Conservation (phyloP, 2,888 invertebrate genomes). For the Pandemis cinnamomeana region DNA sequence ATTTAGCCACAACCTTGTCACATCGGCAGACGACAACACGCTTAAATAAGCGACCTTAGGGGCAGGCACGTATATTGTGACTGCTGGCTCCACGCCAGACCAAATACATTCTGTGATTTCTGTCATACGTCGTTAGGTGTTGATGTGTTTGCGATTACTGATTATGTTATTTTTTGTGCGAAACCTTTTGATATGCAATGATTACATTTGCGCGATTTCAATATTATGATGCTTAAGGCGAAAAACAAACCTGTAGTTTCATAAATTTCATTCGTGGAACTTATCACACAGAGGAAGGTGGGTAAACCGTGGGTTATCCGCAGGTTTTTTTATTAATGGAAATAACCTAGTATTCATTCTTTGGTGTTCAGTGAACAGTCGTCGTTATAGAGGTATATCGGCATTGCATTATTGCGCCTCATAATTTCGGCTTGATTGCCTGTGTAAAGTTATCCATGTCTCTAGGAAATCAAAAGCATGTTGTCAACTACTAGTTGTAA, state of each 20-base stretch:
- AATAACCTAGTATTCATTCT: no score
- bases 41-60: conserved; percentile 33
- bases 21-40: conserved; percentile 2
- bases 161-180: background rate
- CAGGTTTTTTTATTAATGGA: no score
- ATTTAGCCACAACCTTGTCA: conserved; percentile 19
- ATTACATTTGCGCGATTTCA: background rate
- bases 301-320: no score
- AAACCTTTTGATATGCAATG: background rate
- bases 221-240: no score
- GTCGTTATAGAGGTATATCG: no score
- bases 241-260: no score
- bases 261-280: no score
- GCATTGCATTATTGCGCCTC: no score
- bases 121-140: conserved; percentile 22
- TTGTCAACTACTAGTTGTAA: background rate
- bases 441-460: no score
- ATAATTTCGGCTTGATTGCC: no score
- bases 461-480: background rate
- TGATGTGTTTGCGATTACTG: background rate
- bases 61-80: conserved; percentile 28
- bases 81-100: conserved; percentile 30
- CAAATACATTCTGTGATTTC: conserved; percentile 24
- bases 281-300: no score
- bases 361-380: no score